These are phyloP conservation scores for Diorhabda carinulata DNA, from an alignment of 1,140 invertebrate species.

Conservation along the genomic window DNA sequence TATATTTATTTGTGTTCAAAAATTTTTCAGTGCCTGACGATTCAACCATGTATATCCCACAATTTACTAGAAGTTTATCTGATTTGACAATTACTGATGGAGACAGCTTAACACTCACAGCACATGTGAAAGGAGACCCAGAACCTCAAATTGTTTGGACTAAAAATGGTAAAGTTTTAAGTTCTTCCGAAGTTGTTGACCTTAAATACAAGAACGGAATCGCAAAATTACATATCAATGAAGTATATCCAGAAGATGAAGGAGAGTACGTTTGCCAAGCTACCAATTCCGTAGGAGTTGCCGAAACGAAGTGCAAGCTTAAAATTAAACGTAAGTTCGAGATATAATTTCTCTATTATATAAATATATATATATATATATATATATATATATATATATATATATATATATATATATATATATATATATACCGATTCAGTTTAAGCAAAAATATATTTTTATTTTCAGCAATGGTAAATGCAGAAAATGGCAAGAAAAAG, in stretches of 20 bases:
- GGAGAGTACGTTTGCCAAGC: conserved; percentile 85
- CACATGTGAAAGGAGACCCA: conserved; percentile 83
- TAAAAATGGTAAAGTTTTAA: conserved; percentile 71
- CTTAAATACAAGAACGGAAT: conserved; percentile 87
- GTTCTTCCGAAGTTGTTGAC: conserved; percentile 80
- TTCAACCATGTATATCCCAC: conserved; percentile 76
- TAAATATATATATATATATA: no score
- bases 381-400: no score
- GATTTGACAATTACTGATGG: conserved; percentile 76
- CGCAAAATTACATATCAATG: conserved; percentile 80
- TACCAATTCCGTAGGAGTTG: conserved; percentile 80
- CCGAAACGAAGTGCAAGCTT: conserved; percentile 78
- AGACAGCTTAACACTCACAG: conserved; percentile 70
- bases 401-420: no score
- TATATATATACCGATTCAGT: neutral
- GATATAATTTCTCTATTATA: neutral
- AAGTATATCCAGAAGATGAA: conserved; percentile 92
- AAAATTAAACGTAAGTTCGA: conserved; percentile 72
- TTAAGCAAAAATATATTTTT: neutral
- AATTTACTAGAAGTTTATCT: conserved; percentile 69
- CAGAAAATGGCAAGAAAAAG: conserved; percentile 50
- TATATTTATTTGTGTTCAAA: neutral
- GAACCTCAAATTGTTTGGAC: conserved; percentile 85
- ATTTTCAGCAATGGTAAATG: conserved; percentile 61
- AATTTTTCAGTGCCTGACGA: conserved; percentile 70